Evolutionary conservation across 2,797 vertebrate species (phyloP).

Genomic region (Nyctibius grandis): DNA sequence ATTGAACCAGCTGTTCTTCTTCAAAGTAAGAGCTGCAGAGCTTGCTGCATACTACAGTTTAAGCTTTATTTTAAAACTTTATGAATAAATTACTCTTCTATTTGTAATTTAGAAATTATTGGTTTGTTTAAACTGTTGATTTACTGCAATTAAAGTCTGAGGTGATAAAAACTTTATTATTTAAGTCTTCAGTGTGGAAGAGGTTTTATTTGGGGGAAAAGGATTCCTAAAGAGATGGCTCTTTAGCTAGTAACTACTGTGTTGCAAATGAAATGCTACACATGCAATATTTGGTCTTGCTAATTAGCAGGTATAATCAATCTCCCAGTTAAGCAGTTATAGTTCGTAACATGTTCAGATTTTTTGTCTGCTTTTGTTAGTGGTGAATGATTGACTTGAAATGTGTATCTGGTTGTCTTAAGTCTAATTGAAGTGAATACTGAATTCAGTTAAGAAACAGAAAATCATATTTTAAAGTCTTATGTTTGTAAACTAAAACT

Average conservation of each 20-base stretch:
- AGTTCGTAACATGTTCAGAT: not conserved
- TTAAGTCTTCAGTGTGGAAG: not conserved
- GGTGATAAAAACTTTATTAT: not conserved
- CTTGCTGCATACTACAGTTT: not conserved
- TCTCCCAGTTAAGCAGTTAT: not conserved
- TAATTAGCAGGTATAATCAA: not conserved
- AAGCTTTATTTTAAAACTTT: not conserved
- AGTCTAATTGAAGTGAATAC: not conserved
- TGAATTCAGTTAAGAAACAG: not conserved
- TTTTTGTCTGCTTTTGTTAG: not conserved
- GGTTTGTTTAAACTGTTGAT: not conserved
- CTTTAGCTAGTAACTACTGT: not conserved
- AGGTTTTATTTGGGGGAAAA: not conserved
- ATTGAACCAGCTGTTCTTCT: not conserved
- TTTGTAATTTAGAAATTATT: not conserved
- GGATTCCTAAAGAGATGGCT: not conserved
- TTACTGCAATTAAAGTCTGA: not conserved
- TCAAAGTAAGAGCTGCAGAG: not conserved
- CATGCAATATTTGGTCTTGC: not conserved
- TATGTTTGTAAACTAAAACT: not conserved
- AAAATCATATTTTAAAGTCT: not conserved
- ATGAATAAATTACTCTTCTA: not conserved
- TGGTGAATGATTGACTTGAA: not conserved
- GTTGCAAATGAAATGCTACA: not conserved
- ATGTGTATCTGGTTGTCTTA: not conserved